Conservation (phyloP, 2,888 invertebrate species). For the Calameuta filiformis region DNA sequence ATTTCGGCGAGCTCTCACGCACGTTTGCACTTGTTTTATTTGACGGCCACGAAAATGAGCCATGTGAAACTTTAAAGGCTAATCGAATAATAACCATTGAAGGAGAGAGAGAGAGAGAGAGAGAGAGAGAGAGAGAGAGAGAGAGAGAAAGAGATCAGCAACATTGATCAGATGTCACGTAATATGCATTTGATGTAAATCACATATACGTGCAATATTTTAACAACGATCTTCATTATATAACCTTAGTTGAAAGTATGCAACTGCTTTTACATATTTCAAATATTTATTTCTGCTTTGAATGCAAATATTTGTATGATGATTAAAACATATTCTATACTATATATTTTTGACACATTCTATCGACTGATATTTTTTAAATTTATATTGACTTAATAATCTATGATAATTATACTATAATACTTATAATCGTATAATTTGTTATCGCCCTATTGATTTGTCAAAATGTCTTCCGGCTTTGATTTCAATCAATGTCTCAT, state of each 20-base stretch:
- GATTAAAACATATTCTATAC: not conserved
- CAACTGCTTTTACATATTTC: too few species aligned
- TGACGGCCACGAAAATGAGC: not conserved
- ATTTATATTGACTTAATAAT: not conserved
- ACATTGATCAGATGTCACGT: too few species aligned
- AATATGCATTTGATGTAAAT: too few species aligned
- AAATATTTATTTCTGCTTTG: too few species aligned
- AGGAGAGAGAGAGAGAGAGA: not conserved
- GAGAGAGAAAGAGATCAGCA: too few species aligned
- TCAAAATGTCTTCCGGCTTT: conserved; percentile 25
- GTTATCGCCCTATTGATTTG: not conserved
- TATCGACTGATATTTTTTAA: not conserved
- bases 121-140: too few species aligned
- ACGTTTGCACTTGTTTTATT: not conserved
- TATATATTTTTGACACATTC: not conserved
- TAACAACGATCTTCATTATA: too few species aligned
- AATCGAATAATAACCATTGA: not conserved
- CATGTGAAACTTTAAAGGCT: not conserved
- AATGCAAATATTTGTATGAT: not conserved
- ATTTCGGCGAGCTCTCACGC: conserved; percentile 17
- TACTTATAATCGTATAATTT: not conserved
- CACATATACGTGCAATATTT: too few species aligned
- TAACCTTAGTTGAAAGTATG: too few species aligned
- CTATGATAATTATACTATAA: not conserved
- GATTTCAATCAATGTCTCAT: conserved; percentile 31